Percentiles rank a stretch among this genome's conserved stretches.
These are phyloP conservation scores for Apoda limacodes DNA, from an alignment of 2,888 invertebrate genomes.

Conservation along the genomic window DNA sequence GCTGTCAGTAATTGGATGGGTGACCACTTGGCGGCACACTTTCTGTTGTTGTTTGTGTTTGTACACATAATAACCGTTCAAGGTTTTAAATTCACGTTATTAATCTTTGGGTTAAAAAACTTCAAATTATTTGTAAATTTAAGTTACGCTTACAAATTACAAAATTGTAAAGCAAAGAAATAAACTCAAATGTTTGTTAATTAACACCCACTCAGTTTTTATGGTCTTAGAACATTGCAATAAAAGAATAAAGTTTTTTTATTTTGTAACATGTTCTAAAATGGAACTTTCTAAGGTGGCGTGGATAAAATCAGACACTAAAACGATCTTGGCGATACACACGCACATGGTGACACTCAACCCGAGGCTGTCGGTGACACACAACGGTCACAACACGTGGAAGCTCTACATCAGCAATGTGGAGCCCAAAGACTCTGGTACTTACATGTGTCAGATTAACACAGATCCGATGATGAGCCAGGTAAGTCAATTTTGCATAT, in stretches of 20 bases:
- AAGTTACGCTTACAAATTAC: too few species aligned
- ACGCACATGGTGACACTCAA: slow-evolving; percentile 91
- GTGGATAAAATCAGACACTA: slow-evolving; percentile 92
- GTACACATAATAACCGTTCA: too few species aligned
- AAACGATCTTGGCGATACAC: slow-evolving; percentile 88
- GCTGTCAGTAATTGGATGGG: too few species aligned
- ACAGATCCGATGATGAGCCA: slow-evolving; percentile 91
- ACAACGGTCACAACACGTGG: slow-evolving; percentile 95
- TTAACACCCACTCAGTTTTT: neutral
- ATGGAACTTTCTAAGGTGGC: slow-evolving; percentile 87
- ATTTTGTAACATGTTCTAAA: neutral
- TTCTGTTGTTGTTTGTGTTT: too few species aligned
- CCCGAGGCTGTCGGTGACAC: slow-evolving; percentile 85
- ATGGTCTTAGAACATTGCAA: neutral
- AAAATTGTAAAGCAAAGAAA: too few species aligned
- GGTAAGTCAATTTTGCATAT: too few species aligned
- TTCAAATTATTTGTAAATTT: too few species aligned
- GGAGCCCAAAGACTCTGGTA: slow-evolving; percentile 89
- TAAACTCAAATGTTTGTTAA: too few species aligned
- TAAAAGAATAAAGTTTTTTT: too few species aligned
- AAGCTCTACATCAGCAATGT: slow-evolving; percentile 90
- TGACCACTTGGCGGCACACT: too few species aligned
- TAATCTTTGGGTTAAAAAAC: too few species aligned
- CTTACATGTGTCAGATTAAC: slow-evolving; percentile 95
- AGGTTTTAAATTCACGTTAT: too few species aligned